A percentile compares a stretch with the other conserved stretches of the same genome.
phyloP scores from a whole-genome alignment of 2,113 vertebrate species.

The Pteruthius melanotis region DNA sequence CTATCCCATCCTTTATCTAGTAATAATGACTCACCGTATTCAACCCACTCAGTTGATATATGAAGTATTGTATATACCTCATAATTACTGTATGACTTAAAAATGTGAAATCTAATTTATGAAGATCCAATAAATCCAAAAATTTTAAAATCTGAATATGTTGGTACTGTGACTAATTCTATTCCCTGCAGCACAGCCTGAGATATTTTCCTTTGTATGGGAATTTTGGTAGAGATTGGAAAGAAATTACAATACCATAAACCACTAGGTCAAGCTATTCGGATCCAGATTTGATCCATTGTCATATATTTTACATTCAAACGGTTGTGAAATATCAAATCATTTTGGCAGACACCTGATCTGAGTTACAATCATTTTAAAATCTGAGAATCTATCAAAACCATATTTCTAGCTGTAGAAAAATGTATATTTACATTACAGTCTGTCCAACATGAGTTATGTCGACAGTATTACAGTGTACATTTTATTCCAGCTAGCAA shows the following conservation, averaged over 20 bases:
- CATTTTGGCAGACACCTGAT: slow-evolving; percentile 47
- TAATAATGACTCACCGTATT: slow-evolving; percentile 35
- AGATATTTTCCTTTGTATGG: slow-evolving; percentile 40
- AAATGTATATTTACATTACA: slow-evolving; percentile 69
- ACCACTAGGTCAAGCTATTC: slow-evolving; percentile 45
- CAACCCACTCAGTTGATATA: slow-evolving; percentile 34
- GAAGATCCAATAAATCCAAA: slow-evolving; percentile 61
- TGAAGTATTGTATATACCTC: slow-evolving; percentile 29
- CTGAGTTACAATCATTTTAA: slow-evolving; percentile 64
- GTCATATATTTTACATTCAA: slow-evolving; percentile 66
- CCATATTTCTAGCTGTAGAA: slow-evolving; percentile 70
- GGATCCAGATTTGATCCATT: slow-evolving; percentile 43
- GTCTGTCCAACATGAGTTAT: slow-evolving; percentile 67
- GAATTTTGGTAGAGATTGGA: slow-evolving; percentile 7
- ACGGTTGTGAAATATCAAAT: slow-evolving; percentile 64
- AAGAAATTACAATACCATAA: slow-evolving; percentile 16
- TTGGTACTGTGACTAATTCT: slow-evolving; percentile 60
- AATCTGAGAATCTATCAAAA: slow-evolving; percentile 72
- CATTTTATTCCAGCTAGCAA: slow-evolving; percentile 67
- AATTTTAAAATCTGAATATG: slow-evolving; percentile 21
- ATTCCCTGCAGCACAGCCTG: not conserved
- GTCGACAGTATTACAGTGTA: slow-evolving; percentile 55
- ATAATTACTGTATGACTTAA: slow-evolving; percentile 57
- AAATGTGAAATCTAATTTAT: slow-evolving; percentile 61
- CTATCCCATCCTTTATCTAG: slow-evolving; percentile 15